These are phyloP conservation scores for Tiaroga cobitis DNA, from an alignment of 2,797 vertebrate species.

Conservation along the genomic window DNA sequence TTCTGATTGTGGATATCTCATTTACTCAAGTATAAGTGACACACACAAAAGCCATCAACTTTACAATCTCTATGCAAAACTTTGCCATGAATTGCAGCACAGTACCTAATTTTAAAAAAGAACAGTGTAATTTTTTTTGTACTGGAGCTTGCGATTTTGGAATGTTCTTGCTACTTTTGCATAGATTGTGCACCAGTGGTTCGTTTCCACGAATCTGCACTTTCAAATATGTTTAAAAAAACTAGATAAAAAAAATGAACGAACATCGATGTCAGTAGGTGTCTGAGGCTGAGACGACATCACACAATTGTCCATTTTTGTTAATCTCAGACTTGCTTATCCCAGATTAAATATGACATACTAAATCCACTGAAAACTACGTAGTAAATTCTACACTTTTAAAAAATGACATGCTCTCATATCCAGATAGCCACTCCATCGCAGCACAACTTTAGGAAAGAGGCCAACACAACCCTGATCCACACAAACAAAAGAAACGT, in stretches of 20 bases:
- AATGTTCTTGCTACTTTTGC: neutral
- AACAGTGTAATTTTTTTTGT: neutral
- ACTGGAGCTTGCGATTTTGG: neutral
- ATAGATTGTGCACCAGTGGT: neutral
- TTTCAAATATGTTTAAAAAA: neutral
- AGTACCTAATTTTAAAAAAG: neutral
- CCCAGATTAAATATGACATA: neutral
- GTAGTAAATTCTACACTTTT: neutral
- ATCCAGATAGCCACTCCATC: neutral
- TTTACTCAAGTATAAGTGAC: neutral
- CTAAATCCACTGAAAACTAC: neutral
- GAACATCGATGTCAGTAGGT: neutral
- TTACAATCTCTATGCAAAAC: too few relatives aligned
- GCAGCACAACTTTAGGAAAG: neutral
- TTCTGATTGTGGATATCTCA: neutral
- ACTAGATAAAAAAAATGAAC: rapidly evolving
- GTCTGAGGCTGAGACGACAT: neutral
- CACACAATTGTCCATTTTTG: neutral
- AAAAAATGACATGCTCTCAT: neutral
- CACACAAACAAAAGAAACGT: neutral
- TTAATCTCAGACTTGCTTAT: neutral
- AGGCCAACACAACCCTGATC: conserved; percentile 6
- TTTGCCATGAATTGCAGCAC: neutral
- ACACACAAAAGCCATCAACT: neutral
- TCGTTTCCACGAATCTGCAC: neutral